Base-by-base conservation (phyloP, 2,888 invertebrate genomes). In the Cartodere bifasciata region DNA sequence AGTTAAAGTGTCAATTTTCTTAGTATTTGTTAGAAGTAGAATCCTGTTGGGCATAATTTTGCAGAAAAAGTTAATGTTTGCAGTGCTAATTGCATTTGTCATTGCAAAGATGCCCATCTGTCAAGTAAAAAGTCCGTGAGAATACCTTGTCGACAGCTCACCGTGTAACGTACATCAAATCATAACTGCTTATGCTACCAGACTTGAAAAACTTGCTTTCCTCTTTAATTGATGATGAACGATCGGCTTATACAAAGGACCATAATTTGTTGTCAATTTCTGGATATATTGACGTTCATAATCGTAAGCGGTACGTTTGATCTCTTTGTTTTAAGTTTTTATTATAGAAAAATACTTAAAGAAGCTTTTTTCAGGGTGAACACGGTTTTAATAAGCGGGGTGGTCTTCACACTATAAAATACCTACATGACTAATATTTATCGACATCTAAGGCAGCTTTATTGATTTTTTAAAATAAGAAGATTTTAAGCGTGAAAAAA, bases 211-310 rank as follows among this genome's bases (percentile, higher is more conserved):
- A 52, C 47, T 48, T 32, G 52, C 45, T 42, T 42, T 36, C 44
- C 43, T 44, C 47, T 49, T 55, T 59, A 59, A 58, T 58, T 59
- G 58, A 59, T 59, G 58, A 60, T 57, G 52, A 46, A 58, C 53
- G 58, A 54, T 53, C 56, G 55, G 55, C 50, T 23, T 43, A 49
- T 48, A 59, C 59, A 60, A 60, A 60, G 58, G 55, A 52, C 55
- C 56, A 58, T 60, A 60, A 60, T 60, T 60, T 60, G 60, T 60
- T 60, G 57, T 57, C 58, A 53, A 60, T 60, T 58, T 58, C 58
- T 56, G 55, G 55, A 56, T 55, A 56, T 58, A 55, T 56, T 52
- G 56, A 57, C 54, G 54, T 51, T 50, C 52, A 50, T 58, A 59
- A 59, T 55, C 56, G 56, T 47, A 43, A 40, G 31, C 52, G 54